Conservation (phyloP, 64 coral and sea anemone species). For the Orbicella faveolata region DNA sequence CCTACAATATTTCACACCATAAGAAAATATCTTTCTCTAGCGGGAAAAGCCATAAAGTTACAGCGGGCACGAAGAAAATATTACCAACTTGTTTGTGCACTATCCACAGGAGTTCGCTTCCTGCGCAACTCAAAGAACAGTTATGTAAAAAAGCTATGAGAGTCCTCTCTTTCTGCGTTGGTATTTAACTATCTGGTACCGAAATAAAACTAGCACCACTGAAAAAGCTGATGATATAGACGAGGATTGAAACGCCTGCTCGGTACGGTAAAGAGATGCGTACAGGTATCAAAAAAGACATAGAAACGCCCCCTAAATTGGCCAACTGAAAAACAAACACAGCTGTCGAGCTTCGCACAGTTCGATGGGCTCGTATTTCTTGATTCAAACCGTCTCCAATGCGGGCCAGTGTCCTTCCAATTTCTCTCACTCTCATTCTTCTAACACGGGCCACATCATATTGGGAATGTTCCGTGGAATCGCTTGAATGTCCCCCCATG, state of each 20-base stretch:
- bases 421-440: not conserved
- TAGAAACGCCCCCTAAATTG: not conserved
- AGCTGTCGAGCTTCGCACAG: not conserved
- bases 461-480: not conserved
- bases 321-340: not conserved
- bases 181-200: not conserved
- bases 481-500: not conserved
- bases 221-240: slow-evolving; percentile 15
- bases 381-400: slow-evolving; percentile 46
- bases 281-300: slow-evolving; percentile 13
- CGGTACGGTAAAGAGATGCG: not conserved
- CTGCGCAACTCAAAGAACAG: not conserved
- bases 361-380: not conserved
- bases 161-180: not conserved
- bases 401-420: slow-evolving; percentile 17
- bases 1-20: not conserved
- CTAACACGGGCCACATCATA: not conserved
- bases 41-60: not conserved
- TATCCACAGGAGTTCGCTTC: not conserved
- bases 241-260: not conserved
- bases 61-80: not conserved
- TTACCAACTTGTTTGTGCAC: not conserved
- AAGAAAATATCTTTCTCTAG: not conserved
- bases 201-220: not conserved
- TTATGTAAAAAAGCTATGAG: not conserved